phyloP scores from a whole-genome alignment of 2,888 invertebrate genomes.

The Acanthosepion lycidas region DNA sequence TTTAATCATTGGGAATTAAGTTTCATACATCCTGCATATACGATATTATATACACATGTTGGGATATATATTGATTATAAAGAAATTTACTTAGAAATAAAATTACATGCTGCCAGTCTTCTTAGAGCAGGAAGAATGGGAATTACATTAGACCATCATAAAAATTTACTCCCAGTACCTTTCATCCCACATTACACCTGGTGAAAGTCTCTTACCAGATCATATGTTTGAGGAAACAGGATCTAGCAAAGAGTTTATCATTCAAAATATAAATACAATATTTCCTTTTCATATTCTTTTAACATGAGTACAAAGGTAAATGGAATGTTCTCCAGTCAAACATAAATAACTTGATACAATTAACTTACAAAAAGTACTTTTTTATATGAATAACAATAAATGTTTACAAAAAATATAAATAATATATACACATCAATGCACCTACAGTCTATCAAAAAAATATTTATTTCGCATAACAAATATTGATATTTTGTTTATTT shows the following conservation, averaged over 20 bases:
- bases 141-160: not conserved
- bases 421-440: too few species aligned
- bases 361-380: not conserved
- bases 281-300: not conserved
- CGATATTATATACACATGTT: too few species aligned
- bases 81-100: not conserved
- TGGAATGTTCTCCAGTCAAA: not conserved
- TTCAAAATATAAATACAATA: not conserved
- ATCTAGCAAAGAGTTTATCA: not conserved
- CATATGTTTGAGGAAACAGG: not conserved
- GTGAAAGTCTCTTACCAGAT: not conserved
- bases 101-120: not conserved
- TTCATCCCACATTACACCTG: not conserved
- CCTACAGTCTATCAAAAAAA: too few species aligned
- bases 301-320: not conserved
- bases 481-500: too few species aligned
- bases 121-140: not conserved
- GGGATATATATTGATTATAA: too few species aligned
- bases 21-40: too few species aligned
- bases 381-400: not conserved
- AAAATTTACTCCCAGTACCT: not conserved
- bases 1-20: too few species aligned
- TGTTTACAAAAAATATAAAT: too few species aligned
- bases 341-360: not conserved
- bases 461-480: too few species aligned